A percentile compares a stretch with the other conserved stretches of the same genome.
Conservation (phyloP, 1,140 invertebrate genomes). For the Dreissena rostriformis region DNA sequence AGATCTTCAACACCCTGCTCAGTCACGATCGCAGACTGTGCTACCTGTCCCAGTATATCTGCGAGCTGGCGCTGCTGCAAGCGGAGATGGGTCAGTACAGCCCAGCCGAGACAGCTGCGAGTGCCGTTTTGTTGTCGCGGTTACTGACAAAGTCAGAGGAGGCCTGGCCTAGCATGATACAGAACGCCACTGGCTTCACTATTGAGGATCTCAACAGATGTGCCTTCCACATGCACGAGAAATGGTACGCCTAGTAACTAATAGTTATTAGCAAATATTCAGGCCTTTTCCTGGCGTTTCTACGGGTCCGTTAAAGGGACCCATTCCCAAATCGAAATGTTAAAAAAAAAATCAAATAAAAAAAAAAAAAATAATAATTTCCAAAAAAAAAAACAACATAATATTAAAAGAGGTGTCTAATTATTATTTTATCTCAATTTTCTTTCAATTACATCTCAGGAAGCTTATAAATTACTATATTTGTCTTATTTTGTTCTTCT, state of each 20-base stretch:
- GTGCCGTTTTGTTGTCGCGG: slow-evolving; percentile 74
- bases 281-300: too few species aligned
- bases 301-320: too few species aligned
- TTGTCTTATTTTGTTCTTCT: too few species aligned
- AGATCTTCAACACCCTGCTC: slow-evolving; percentile 70
- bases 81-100: slow-evolving; percentile 78
- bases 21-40: slow-evolving; percentile 59
- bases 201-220: slow-evolving; percentile 75
- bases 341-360: too few species aligned
- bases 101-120: slow-evolving; percentile 74
- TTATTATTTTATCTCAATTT: too few species aligned
- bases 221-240: slow-evolving; percentile 77
- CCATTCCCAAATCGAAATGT: too few species aligned
- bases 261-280: too few species aligned
- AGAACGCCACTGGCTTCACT: slow-evolving; percentile 75
- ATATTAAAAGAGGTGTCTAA: too few species aligned
- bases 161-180: slow-evolving; percentile 72
- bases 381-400: too few species aligned
- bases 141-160: slow-evolving; percentile 72
- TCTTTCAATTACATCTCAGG: too few species aligned
- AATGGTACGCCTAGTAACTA: slow-evolving; percentile 71
- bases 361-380: too few species aligned
- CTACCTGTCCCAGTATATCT: slow-evolving; percentile 76
- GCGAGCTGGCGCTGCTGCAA: slow-evolving; percentile 77
- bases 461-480: too few species aligned